These are phyloP conservation scores for Gonioctena quinquepunctata DNA, from an alignment of 1,140 invertebrate genomes.

Conservation along the genomic window DNA sequence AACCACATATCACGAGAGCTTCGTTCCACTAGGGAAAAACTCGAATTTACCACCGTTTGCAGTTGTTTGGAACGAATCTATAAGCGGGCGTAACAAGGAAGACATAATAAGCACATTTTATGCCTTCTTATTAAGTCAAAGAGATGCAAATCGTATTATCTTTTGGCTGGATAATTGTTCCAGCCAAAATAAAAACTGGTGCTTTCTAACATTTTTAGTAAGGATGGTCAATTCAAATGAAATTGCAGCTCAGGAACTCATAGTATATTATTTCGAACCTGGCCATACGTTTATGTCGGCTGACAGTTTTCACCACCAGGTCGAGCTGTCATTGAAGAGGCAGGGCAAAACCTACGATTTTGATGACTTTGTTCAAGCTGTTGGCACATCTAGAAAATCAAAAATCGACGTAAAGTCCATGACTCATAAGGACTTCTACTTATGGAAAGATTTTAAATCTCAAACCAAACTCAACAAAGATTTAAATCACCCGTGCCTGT, in stretches of 20 bases:
- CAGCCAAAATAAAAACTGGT: constrained; percentile 42
- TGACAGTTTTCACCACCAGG: constrained; percentile 21
- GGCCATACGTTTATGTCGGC: constrained; percentile 20
- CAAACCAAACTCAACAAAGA: no score
- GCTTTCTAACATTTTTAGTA: constrained; percentile 31
- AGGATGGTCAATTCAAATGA: constrained; percentile 24
- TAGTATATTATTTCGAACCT: constrained; percentile 20
- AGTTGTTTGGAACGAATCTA: constrained; percentile 40
- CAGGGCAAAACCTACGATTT: constrained; percentile 7
- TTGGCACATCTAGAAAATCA: not conserved
- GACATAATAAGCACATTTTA: constrained; percentile 42
- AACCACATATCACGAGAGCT: constrained; percentile 39
- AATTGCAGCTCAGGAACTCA: not conserved
- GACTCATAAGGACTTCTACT: no score
- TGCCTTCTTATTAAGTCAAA: constrained; percentile 24
- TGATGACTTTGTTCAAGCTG: constrained; percentile 5
- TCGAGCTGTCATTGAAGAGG: not conserved
- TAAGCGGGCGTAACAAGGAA: constrained; percentile 31
- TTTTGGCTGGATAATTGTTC: constrained; percentile 39
- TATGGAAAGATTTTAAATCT: no score
- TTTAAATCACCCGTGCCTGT: no score
- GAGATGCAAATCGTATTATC: constrained; percentile 4
- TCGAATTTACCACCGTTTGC: constrained; percentile 19
- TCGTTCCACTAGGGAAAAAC: constrained; percentile 32
- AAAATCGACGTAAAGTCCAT: no score